A percentile compares a stretch with the other conserved stretches of the same genome.
These are phyloP conservation scores for Gryllus bimaculatus DNA, from an alignment of 1,140 invertebrate genomes.

Conservation along the genomic window DNA sequence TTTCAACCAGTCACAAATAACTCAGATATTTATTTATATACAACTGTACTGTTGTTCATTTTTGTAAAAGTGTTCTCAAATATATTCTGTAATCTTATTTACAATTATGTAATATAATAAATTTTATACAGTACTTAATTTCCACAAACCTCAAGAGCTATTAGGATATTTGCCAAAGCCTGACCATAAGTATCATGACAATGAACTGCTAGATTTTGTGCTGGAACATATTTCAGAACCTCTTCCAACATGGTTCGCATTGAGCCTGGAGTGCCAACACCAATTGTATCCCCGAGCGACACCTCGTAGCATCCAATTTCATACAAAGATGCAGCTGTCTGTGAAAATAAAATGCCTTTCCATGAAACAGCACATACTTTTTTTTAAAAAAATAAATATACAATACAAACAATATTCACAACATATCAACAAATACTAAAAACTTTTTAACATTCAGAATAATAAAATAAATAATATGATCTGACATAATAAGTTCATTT, in stretches of 20 bases:
- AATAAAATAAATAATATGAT: background rate
- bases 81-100: too few relatives aligned
- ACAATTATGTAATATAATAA: too few relatives aligned
- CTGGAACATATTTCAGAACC: constrained; percentile 53
- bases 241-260: constrained; percentile 69
- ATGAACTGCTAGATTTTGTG: constrained; percentile 78
- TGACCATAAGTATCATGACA: constrained; percentile 99
- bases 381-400: background rate
- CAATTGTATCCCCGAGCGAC: constrained; percentile 95
- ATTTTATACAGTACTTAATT: too few relatives aligned
- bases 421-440: background rate
- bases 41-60: too few relatives aligned
- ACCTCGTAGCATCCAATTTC: constrained; percentile 89
- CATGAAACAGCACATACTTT: too few relatives aligned
- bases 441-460: background rate
- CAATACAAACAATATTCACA: background rate
- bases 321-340: constrained; percentile 59
- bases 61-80: too few relatives aligned
- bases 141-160: constrained; percentile 57
- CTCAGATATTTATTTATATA: too few relatives aligned
- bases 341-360: constrained; percentile 17
- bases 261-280: constrained; percentile 81
- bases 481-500: too few relatives aligned
- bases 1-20: too few relatives aligned
- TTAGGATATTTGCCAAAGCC: constrained; percentile 84